These are phyloP conservation scores for Columba guinea DNA, from an alignment of 2,797 vertebrate species.

Conservation along the genomic window DNA sequence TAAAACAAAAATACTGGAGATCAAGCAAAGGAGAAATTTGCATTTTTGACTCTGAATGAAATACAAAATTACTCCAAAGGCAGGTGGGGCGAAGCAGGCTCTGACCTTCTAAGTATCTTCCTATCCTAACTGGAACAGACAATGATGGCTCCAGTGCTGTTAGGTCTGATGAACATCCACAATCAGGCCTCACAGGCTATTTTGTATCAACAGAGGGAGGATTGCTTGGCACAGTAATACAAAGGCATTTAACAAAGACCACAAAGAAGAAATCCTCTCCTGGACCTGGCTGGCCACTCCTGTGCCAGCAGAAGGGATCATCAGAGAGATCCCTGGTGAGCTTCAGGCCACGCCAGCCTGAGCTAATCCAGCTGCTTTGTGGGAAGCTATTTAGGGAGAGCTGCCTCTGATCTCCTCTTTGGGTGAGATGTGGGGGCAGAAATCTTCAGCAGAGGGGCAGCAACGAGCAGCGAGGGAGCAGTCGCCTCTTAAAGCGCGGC, in stretches of 20 bases:
- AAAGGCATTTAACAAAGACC: constrained; percentile 14
- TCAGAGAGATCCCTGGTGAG: not conserved
- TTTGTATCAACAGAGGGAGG: not conserved
- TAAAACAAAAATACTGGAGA: not conserved
- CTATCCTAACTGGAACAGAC: not conserved
- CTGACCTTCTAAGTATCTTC: not conserved
- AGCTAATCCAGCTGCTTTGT: constrained; percentile 14
- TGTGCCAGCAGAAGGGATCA: constrained; percentile 22
- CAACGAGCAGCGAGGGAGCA: not conserved
- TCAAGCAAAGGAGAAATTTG: not conserved
- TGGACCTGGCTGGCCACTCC: not conserved
- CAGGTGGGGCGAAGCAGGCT: not conserved
- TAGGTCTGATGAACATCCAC: constrained; percentile 10
- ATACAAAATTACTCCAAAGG: not conserved
- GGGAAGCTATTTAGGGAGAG: not conserved
- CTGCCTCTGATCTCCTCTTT: not conserved
- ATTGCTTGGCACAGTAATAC: not conserved
- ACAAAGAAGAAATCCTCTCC: constrained; percentile 27
- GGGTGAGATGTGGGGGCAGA: not conserved
- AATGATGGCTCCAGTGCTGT: not conserved
- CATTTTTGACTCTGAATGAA: not conserved
- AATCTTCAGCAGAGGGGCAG: not conserved
- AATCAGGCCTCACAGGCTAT: not conserved
- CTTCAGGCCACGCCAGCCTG: not conserved
- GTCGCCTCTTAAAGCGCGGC: accelerated